phyloP scores from a whole-genome alignment of 2,888 invertebrate species.

The Chorisops tibialis region DNA sequence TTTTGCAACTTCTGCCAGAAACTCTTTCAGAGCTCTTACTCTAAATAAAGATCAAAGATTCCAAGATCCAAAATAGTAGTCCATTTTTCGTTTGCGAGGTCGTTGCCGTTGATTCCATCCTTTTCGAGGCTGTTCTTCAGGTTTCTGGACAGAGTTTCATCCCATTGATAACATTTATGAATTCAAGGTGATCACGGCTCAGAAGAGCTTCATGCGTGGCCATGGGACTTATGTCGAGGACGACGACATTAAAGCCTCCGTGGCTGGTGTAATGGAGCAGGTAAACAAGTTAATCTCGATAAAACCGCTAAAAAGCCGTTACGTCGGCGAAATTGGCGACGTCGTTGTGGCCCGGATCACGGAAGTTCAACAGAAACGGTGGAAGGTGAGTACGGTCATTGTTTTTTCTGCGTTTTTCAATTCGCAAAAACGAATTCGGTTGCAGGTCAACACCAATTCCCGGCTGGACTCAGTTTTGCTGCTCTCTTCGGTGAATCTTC shows the following conservation, averaged over 20 bases:
- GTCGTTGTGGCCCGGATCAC: slow-evolving; percentile 92
- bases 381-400: slow-evolving; percentile 59
- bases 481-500: slow-evolving; percentile 91
- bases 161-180: slow-evolving; percentile 39
- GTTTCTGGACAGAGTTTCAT: too few species aligned
- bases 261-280: slow-evolving; percentile 90
- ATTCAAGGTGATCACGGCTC: slow-evolving; percentile 11
- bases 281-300: slow-evolving; percentile 94
- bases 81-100: too few species aligned
- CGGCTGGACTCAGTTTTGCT: slow-evolving; percentile 82
- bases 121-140: too few species aligned
- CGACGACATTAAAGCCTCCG: slow-evolving; percentile 82
- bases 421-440: neutral
- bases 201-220: slow-evolving; percentile 63
- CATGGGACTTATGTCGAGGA: slow-evolving; percentile 93
- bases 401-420: neutral
- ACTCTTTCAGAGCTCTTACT: too few species aligned
- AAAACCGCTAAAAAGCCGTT: slow-evolving; percentile 85
- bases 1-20: too few species aligned
- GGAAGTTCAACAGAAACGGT: slow-evolving; percentile 89
- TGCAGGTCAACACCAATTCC: slow-evolving; percentile 80
- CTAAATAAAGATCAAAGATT: too few species aligned
- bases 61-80: too few species aligned
- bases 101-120: too few species aligned
- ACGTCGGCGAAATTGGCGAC: slow-evolving; percentile 93